Conservation (phyloP, 2,888 invertebrate species). For the Rhagium mordax region DNA sequence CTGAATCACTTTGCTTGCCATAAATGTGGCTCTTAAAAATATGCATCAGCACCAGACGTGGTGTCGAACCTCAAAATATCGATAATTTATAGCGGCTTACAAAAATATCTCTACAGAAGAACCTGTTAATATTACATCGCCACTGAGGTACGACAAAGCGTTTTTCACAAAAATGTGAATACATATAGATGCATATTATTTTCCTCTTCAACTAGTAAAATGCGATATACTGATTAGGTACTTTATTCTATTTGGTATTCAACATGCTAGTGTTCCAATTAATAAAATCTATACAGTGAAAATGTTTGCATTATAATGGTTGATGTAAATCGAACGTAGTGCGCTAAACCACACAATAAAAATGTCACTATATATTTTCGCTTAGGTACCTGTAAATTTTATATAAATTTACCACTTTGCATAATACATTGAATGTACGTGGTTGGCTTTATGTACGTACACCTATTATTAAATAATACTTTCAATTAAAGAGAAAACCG, state of each 20-base stretch:
- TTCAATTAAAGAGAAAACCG: not conserved
- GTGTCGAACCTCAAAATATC: too few relatives aligned
- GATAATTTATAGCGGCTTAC: too few relatives aligned
- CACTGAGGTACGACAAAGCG: too few relatives aligned
- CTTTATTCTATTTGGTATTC: not conserved
- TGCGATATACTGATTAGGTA: too few relatives aligned
- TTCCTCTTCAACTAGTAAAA: too few relatives aligned
- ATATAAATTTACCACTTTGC: slow-evolving; percentile 26
- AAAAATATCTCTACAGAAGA: too few relatives aligned
- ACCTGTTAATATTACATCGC: too few relatives aligned
- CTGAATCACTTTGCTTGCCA: too few relatives aligned
- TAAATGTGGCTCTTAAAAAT: too few relatives aligned
- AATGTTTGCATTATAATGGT: slow-evolving; percentile 2
- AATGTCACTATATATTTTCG: slow-evolving; percentile 22
- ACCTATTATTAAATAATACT: not conserved
- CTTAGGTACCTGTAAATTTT: slow-evolving; percentile 17
- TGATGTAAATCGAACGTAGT: slow-evolving; percentile 8
- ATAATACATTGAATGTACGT: slow-evolving; percentile 22
- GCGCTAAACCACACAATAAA: slow-evolving; percentile 16
- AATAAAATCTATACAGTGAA: slow-evolving; percentile 2
- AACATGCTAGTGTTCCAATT: not conserved
- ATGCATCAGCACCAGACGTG: too few relatives aligned
- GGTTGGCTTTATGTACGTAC: slow-evolving; percentile 9
- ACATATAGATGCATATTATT: too few relatives aligned
- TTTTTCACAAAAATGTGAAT: too few relatives aligned